Conservation (phyloP, 2,797 vertebrate genomes). For the Lagocephalus sceleratus region DNA sequence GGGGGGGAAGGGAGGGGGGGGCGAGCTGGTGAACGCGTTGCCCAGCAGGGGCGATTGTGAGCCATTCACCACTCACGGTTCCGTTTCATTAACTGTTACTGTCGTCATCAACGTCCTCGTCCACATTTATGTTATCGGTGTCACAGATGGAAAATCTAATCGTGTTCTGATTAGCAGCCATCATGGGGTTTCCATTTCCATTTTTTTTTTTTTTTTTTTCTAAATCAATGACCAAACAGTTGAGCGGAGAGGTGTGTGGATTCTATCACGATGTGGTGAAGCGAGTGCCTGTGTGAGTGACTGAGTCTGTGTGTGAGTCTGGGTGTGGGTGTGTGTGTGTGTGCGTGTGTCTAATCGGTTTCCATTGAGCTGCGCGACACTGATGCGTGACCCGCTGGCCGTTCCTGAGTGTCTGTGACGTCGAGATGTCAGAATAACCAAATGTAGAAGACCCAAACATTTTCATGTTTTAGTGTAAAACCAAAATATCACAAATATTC, state of each 20-base stretch:
- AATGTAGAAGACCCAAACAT: conserved; percentile 59
- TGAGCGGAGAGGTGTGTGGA: not conserved
- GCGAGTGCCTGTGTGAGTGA: conserved; percentile 6
- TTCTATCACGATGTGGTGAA: not conserved
- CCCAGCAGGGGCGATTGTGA: too few relatives aligned
- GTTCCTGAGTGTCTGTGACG: conserved; percentile 17
- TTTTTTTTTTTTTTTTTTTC: conserved; percentile 1
- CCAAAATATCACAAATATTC: conserved; percentile 76
- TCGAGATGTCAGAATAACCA: conserved; percentile 51
- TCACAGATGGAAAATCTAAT: not conserved
- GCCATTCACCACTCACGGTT: too few relatives aligned
- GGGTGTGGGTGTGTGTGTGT: conserved; percentile 10
- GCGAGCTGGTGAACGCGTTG: too few relatives aligned
- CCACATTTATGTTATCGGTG: conserved; percentile 28
- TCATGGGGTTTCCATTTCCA: not conserved
- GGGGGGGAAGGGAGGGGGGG: too few relatives aligned
- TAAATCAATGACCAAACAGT: conserved; percentile 20
- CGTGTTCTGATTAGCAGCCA: too few relatives aligned
- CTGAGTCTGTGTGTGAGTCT: conserved; percentile 24
- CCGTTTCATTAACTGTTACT: conserved; percentile 2
- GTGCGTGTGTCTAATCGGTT: conserved; percentile 29
- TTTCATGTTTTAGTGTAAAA: conserved; percentile 69
- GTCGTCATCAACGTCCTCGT: conserved; percentile 6
- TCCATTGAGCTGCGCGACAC: conserved; percentile 43
- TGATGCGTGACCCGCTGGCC: conserved; percentile 25